Percentiles rank a stretch among this genome's conserved stretches.
These are phyloP conservation scores for Apodemus sylvaticus DNA, from an alignment of 2,113 vertebrate species.

Conservation along the genomic window DNA sequence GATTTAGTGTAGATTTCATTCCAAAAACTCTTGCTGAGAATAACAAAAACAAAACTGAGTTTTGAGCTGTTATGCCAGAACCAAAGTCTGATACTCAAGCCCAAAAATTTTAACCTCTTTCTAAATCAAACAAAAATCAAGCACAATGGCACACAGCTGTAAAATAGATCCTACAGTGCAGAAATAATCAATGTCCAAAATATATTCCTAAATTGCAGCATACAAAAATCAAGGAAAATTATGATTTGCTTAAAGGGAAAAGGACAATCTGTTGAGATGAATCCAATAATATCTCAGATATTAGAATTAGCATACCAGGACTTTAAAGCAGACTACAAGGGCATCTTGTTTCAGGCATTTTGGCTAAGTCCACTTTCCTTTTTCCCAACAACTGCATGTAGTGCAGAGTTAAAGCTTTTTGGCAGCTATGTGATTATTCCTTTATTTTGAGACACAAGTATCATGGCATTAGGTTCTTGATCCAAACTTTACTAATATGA, in stretches of 20 bases:
- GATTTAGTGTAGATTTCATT: not conserved
- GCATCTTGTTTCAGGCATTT: not conserved
- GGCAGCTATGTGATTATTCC: not conserved
- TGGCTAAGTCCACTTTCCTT: not conserved
- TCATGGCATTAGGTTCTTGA: not conserved
- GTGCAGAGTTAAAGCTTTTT: not conserved
- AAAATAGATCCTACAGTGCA: not conserved
- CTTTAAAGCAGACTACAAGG: not conserved
- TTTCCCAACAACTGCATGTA: not conserved
- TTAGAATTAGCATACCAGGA: not conserved
- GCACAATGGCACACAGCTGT: not conserved
- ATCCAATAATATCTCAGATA: not conserved
- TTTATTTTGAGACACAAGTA: conserved; percentile 21
- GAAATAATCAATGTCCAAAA: not conserved
- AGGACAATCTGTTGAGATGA: not conserved
- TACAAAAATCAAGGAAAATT: conserved; percentile 11
- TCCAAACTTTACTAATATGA: conserved; percentile 9
- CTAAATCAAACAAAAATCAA: not conserved
- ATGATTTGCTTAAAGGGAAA: not conserved
- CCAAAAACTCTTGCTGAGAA: not conserved
- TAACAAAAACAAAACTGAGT: not conserved
- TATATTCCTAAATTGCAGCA: not conserved
- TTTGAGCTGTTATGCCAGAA: not conserved
- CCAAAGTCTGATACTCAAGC: not conserved
- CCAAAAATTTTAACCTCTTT: not conserved